Evolutionary conservation across 2,797 vertebrate species (phyloP), one percentile per base, ranked within the genome.

Genomic region (Rhabdomys pumilio): DNA sequence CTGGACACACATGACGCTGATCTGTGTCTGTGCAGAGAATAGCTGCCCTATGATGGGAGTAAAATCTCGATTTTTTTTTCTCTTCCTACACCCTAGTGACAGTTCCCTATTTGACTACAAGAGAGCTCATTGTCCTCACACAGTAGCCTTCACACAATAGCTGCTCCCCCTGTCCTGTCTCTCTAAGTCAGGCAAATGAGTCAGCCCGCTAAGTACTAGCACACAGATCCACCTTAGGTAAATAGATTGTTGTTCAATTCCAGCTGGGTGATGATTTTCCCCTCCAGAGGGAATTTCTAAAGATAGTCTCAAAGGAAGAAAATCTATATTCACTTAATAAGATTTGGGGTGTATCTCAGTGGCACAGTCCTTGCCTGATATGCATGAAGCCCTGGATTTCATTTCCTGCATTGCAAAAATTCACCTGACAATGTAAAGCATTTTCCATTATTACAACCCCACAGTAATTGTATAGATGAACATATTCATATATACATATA

Each of bases 191-290:
- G 44, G 76, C 73, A 76, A 50, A 55, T 38, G 10, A 67, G 10
- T 57, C 75, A 55, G n/a, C 29, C 29, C 13, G 50, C 13, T 50
- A 59, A 67, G 24, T 77, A 63, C 15, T 92, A 90, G 79, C 53
- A 90, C 88, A 86, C 59, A 41, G n/a, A 11, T 95, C 20, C 86
- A 31, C 26, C 20, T 92, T 93, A 63, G 80, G 93, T 59, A 93
- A 86, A 89, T 94, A 88, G 26, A 76, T 57, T 29, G 72, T 53
- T 69, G 84, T 26, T 53, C 63, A 53, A 0, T 26, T 94, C 87
- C 1, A 92, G 26, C 47, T 79, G 2, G 79, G 2, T 34, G 10
- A 65, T 57, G 47, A 29, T 57, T 90, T 63, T 69, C 69, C 53
- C 41, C 34, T 57, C 8, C 34, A 14, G 5, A 59, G 38, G 24